Evolutionary conservation across 2,888 invertebrate genomes (phyloP).

Genomic region (Ceraclea dissimilis): DNA sequence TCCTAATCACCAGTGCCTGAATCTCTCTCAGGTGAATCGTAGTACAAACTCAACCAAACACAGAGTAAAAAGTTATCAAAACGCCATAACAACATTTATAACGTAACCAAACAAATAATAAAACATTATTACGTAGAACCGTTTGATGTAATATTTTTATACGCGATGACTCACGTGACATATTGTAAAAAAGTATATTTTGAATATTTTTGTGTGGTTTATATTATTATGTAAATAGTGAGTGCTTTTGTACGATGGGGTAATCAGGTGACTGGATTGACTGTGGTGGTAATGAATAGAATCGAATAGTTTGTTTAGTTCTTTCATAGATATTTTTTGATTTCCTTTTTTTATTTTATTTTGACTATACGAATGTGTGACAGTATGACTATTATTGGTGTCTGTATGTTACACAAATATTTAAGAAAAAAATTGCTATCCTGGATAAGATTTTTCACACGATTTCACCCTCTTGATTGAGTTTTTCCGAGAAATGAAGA

Average conservation of each 20-base stretch:
- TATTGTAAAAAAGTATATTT: neutral
- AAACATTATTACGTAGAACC: neutral
- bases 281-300: neutral
- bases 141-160: neutral
- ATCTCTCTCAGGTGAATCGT: conserved; percentile 14
- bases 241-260: neutral
- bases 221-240: neutral
- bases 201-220: neutral
- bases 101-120: neutral
- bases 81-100: neutral
- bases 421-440: no score
- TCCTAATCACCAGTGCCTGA: conserved; percentile 20
- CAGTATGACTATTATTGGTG: no score
- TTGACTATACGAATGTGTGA: no score
- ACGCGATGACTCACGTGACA: neutral
- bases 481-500: no score
- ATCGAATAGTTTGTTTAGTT: neutral
- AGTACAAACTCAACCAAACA: neutral
- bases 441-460: no score
- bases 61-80: neutral
- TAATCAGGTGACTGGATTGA: neutral
- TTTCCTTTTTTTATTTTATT: neutral
- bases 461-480: no score
- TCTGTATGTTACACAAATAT: no score
- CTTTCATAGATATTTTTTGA: neutral